These are phyloP conservation scores for Clarias platycephalus DNA, from an alignment of 2,797 vertebrate genomes.

Conservation along the genomic window DNA sequence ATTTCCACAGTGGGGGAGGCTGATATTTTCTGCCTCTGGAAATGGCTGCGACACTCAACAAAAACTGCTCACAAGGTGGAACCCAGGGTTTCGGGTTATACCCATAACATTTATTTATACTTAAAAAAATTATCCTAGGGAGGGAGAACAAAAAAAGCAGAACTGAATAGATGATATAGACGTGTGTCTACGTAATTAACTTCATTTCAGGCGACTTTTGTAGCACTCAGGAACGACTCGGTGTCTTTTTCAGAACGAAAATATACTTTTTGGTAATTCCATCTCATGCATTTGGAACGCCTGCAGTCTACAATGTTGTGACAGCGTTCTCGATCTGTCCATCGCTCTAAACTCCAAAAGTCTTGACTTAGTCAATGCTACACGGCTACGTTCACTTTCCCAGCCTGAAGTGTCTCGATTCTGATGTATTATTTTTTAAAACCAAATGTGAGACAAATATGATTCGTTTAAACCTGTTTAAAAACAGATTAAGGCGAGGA, in stretches of 20 bases:
- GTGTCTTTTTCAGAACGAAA: not conserved
- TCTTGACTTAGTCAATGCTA: not conserved
- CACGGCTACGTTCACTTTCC: no score
- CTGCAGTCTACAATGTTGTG: not conserved
- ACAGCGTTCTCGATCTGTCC: not conserved
- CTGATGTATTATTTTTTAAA: no score
- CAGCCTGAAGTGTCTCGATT: no score
- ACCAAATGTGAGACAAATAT: no score
- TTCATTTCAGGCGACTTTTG: not conserved
- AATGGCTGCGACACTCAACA: slow-evolving; percentile 37
- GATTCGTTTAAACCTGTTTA: no score
- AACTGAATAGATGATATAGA: not conserved
- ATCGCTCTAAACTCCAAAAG: not conserved
- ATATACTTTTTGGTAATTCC: slow-evolving; percentile 13
- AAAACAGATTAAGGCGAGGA: no score
- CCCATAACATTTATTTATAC: slow-evolving; percentile 44
- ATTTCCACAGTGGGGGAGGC: slow-evolving; percentile 21
- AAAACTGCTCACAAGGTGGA: slow-evolving; percentile 32
- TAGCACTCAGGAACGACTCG: not conserved
- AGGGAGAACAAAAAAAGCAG: slow-evolving; percentile 23
- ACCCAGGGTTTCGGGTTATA: slow-evolving; percentile 23
- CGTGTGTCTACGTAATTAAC: slow-evolving; percentile 40
- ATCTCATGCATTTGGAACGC: not conserved
- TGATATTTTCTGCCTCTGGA: slow-evolving; percentile 5
- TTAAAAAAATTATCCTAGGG: not conserved